Evolutionary conservation across 2,113 vertebrate genomes (phyloP).

Genomic region (Setophaga kirtlandii): DNA sequence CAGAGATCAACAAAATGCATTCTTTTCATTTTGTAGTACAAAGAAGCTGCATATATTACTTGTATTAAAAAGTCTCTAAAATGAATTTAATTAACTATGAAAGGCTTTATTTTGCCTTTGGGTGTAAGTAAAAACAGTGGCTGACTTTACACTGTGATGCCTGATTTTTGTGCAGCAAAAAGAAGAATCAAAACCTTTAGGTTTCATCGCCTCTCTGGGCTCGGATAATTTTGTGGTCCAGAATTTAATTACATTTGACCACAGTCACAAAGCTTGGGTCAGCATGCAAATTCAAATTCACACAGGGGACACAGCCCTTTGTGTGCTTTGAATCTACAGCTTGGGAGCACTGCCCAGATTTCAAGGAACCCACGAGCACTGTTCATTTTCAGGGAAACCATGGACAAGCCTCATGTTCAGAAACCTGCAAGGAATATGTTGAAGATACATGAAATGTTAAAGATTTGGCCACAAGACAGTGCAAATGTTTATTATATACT

Average conservation of each 20-base stretch:
- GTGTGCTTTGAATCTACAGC: neutral
- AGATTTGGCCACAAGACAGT: neutral
- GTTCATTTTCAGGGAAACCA: neutral
- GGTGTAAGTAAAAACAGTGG: neutral
- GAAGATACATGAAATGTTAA: neutral
- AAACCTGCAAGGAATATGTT: neutral
- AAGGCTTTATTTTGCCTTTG: slow-evolving; percentile 49
- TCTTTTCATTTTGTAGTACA: slow-evolving; percentile 50
- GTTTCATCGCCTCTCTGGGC: neutral
- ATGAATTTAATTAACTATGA: slow-evolving; percentile 66
- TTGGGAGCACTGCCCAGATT: neutral
- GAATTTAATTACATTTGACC: slow-evolving; percentile 13
- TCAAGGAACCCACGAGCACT: neutral
- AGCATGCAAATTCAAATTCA: neutral
- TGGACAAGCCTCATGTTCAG: neutral
- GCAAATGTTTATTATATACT: neutral
- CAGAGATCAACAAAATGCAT: slow-evolving; percentile 45
- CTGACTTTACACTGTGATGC: slow-evolving; percentile 42
- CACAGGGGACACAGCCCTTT: neutral
- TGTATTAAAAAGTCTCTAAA: slow-evolving; percentile 45
- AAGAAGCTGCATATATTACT: slow-evolving; percentile 48
- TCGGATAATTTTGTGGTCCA: neutral
- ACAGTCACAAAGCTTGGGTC: neutral
- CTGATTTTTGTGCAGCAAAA: neutral
- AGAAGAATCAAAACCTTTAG: slow-evolving; percentile 7